Evolutionary conservation across 2,113 vertebrate genomes (phyloP), one percentile per base, ranked within the genome.

Genomic region (Sialia sialis): DNA sequence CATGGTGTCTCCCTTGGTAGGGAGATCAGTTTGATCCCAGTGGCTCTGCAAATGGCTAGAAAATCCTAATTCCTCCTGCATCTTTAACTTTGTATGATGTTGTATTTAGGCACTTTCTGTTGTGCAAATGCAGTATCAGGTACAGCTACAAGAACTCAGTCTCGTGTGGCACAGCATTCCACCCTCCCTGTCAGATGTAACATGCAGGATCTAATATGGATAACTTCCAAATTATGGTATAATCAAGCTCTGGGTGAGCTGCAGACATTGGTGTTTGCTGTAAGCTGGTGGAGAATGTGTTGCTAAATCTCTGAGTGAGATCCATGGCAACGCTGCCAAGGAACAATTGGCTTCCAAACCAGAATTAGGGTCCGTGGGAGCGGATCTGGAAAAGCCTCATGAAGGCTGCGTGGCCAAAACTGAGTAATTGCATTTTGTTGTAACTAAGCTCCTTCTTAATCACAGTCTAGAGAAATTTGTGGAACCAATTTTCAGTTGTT

Each of bases 291-390:
- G 82, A 90, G 83, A 90, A 95, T 87, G 54, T 94, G 78, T 96
- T 97, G 95, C 96, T 97, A 96, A 93, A 96, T 93, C 85, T 91
- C 78, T 87, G 86, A 95, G 84, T 87, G 78, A 96, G 83, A 91
- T 97, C 88, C 87, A 51, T 92, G 89, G 93, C 95, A 96, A 89
- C 6, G 32, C 51, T 96, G 97, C 96, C 97, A 97, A 92, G 94
- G 95, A 97, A 93, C 87, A 82, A 91, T 96, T 97, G 96, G 90
- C 96, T 97, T 95, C 96, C 62, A 52, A 92, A 95, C 56, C 67
- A 94, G 94, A 95, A 82, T 95, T 87, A 90, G 58, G 90, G 95
- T 97, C 97, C 30, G 58, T 97, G 97, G 96, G 96, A 98, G 97
- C 91, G 73, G 96, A 97, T 95, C 60, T 97, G 94, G 94, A 86